phyloP scores from a whole-genome alignment of 2,113 vertebrate species.

The Cettia cetti region DNA sequence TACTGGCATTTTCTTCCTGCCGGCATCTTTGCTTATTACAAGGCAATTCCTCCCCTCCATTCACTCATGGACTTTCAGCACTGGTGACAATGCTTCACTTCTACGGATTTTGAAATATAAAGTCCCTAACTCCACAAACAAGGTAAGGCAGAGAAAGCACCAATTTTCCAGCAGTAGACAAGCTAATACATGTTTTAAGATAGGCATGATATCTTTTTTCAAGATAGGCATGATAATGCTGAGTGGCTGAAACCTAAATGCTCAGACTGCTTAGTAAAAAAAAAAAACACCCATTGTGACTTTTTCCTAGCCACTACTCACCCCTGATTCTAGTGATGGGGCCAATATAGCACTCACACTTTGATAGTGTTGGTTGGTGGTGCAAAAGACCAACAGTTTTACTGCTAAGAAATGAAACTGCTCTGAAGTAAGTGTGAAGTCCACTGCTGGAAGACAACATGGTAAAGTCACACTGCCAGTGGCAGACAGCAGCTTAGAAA shows the following conservation, averaged over 20 bases:
- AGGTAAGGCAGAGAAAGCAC: not conserved
- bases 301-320: not conserved
- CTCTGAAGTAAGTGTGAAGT: not conserved
- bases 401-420: not conserved
- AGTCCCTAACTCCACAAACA: not conserved
- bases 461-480: not conserved
- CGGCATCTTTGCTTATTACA: not conserved
- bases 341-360: not conserved
- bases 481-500: not conserved
- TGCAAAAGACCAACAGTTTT: not conserved
- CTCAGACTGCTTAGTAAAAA: not conserved
- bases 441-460: accelerated
- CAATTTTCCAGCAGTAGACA: not conserved
- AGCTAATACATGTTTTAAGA: not conserved
- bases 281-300: not conserved
- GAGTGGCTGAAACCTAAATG: not conserved
- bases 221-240: not conserved
- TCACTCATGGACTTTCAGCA: not conserved
- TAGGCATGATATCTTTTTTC: not conserved
- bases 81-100: not conserved
- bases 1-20: not conserved
- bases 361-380: not conserved
- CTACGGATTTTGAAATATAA: not conserved
- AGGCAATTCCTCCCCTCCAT: not conserved
- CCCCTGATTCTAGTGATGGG: not conserved